Percentiles rank a stretch among this genome's conserved stretches.
These are phyloP conservation scores for Sminthopsis crassicaudata DNA, from an alignment of 2,113 vertebrate species.

Conservation along the genomic window DNA sequence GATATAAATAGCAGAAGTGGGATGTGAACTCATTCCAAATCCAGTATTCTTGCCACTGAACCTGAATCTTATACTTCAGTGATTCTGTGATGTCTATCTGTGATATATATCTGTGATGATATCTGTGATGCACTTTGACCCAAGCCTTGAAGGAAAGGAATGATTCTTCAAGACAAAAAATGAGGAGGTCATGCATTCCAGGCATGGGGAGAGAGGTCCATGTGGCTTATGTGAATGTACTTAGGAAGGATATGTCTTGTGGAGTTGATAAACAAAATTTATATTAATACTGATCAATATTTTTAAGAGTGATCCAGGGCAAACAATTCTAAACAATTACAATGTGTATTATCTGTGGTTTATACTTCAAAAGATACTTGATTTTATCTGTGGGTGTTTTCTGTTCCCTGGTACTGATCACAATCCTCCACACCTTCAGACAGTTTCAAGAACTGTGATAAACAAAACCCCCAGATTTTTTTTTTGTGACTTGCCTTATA, in stretches of 20 bases:
- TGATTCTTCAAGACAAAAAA: neutral
- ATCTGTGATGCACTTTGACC: too few species aligned
- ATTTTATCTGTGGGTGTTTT: neutral
- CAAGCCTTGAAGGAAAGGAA: neutral
- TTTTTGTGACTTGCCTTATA: neutral
- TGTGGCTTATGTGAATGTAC: neutral
- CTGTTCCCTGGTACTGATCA: neutral
- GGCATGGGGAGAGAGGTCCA: neutral
- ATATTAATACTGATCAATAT: neutral
- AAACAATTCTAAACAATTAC: neutral
- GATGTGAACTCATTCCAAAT: neutral
- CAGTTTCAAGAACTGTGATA: neutral
- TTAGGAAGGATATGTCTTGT: neutral
- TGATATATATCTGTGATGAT: too few species aligned
- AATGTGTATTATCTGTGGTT: neutral
- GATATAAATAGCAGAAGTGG: neutral
- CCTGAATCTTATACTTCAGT: neutral
- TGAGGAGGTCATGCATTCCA: neutral
- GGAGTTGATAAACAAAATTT: neutral
- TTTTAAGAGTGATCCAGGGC: neutral
- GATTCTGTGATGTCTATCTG: neutral
- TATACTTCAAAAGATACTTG: neutral
- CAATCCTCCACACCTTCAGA: neutral
- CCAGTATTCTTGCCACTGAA: neutral
- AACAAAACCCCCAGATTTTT: neutral